These are phyloP conservation scores for Halocaridina rubra DNA, from an alignment of 2,888 invertebrate genomes.

Conservation along the genomic window DNA sequence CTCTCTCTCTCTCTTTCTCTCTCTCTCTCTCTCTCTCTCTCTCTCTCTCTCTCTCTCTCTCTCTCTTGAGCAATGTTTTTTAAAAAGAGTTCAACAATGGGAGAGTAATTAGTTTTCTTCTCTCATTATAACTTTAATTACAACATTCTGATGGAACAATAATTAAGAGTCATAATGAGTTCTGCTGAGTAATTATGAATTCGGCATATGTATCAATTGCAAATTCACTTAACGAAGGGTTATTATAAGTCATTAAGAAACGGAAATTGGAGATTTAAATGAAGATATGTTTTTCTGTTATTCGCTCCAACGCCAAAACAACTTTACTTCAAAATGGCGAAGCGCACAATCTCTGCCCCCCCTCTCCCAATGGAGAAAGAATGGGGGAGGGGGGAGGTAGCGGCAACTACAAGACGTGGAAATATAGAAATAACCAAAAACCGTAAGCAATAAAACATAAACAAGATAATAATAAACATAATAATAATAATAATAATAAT, in stretches of 20 bases:
- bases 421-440: too few relatives aligned
- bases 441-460: too few relatives aligned
- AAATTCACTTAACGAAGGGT: slow-evolving; percentile 49
- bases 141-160: slow-evolving; percentile 62
- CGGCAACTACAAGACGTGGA: too few relatives aligned
- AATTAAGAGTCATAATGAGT: slow-evolving; percentile 61
- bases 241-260: slow-evolving; percentile 51
- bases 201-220: slow-evolving; percentile 61
- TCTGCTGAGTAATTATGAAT: slow-evolving; percentile 56
- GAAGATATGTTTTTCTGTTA: slow-evolving; percentile 36
- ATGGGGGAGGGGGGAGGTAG: not conserved
- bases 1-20: slow-evolving; percentile 11
- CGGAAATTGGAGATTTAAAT: slow-evolving; percentile 23
- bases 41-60: slow-evolving; percentile 6
- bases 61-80: slow-evolving; percentile 52
- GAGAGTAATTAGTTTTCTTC: slow-evolving; percentile 61
- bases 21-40: slow-evolving; percentile 12
- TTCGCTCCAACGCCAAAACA: not conserved
- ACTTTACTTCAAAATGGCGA: not conserved
- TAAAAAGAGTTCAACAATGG: slow-evolving; percentile 56
- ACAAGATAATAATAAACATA: too few relatives aligned
- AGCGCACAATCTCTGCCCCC: not conserved
- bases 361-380: too few relatives aligned
- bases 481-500: too few relatives aligned
- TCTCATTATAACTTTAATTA: slow-evolving; percentile 62